Percentiles rank a stretch among this genome's conserved stretches.
Evolutionary conservation across 64 coral and sea anemone species (phyloP).

Genomic region (Montipora efflorescens): DNA sequence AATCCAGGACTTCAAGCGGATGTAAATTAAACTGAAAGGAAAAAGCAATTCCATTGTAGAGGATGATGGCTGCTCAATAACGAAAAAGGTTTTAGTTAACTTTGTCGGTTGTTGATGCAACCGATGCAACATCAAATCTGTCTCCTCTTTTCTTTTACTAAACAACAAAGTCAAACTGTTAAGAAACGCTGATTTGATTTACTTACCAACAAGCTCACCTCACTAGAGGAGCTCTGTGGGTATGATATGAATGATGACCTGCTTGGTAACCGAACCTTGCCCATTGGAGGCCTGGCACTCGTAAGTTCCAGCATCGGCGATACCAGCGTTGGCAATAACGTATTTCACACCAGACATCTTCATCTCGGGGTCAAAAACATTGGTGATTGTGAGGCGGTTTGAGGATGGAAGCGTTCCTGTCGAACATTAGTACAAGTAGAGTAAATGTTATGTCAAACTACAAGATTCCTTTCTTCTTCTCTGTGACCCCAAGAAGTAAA

Average conservation of each 20-base stretch:
- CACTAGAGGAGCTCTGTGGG: not conserved
- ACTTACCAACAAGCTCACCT: not conserved
- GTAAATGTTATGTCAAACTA: too few species aligned
- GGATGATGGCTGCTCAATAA: too few species aligned
- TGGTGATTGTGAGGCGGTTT: constrained; percentile 10
- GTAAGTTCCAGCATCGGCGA: constrained; percentile 62
- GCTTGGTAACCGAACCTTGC: constrained; percentile 28
- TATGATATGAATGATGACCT: constrained; percentile 32
- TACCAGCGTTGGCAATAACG: constrained; percentile 27
- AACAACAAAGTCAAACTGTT: too few species aligned
- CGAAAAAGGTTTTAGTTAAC: too few species aligned
- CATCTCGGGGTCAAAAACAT: constrained; percentile 48
- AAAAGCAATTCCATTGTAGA: too few species aligned
- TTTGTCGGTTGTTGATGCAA: too few species aligned
- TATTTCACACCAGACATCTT: constrained; percentile 46
- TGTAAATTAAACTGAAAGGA: too few species aligned
- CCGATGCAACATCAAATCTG: too few species aligned
- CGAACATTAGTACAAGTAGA: not conserved
- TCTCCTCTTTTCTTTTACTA: too few species aligned
- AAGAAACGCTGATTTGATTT: not conserved
- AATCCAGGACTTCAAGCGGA: too few species aligned
- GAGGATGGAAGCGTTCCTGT: constrained; percentile 7
- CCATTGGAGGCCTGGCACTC: constrained; percentile 42
- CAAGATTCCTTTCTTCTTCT: too few species aligned
- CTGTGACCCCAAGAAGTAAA: too few species aligned